Percentiles rank a stretch among this genome's conserved stretches.
Conservation (phyloP, 2,113 vertebrate species). For the Gallinago undulata region DNA sequence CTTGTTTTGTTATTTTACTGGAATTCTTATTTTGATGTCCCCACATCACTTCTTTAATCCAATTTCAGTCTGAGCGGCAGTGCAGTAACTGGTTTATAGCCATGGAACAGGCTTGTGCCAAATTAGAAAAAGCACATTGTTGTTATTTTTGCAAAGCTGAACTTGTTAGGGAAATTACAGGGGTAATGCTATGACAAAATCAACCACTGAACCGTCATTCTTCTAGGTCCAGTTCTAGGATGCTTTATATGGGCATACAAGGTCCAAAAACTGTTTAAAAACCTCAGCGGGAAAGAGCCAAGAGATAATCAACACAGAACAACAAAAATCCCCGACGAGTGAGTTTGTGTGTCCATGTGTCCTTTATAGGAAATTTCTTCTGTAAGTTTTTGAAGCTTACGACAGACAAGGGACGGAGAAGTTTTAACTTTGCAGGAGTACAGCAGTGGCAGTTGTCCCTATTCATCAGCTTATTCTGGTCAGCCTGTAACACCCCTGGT, state of each 20-base stretch:
- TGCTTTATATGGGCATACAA: constrained; percentile 25
- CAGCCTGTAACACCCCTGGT: not conserved
- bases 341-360: not conserved
- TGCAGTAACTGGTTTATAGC: not conserved
- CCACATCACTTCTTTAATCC: constrained; percentile 38
- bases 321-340: not conserved
- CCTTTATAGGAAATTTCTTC: constrained; percentile 53
- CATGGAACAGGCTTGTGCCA: not conserved
- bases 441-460: not conserved
- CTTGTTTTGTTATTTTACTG: constrained; percentile 41
- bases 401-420: not conserved
- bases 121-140: constrained; percentile 11
- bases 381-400: not conserved
- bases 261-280: constrained; percentile 1
- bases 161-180: constrained; percentile 3
- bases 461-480: not conserved
- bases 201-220: not conserved
- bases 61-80: not conserved
- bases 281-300: not conserved
- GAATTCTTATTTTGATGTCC: constrained; percentile 46
- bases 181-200: not conserved
- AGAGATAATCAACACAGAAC: not conserved
- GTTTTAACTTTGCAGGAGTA: not conserved
- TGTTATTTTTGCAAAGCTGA: constrained; percentile 29
- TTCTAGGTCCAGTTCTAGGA: not conserved